phyloP scores from a whole-genome alignment of 2,888 invertebrate genomes.

The Ochropleura plecta region DNA sequence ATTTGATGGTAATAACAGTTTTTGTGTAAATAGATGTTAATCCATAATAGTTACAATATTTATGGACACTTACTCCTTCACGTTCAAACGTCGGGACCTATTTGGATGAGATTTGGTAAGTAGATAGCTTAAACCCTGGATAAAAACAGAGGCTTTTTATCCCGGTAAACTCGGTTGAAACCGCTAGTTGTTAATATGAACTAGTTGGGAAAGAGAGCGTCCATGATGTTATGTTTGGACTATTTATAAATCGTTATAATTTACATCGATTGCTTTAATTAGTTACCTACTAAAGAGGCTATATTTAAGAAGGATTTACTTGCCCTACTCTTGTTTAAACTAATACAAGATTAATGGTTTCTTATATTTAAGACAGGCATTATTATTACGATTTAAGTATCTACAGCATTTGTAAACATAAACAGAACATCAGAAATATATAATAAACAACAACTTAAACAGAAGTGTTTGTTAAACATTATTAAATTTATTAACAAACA shows the following conservation, averaged over 20 bases:
- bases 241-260: not conserved
- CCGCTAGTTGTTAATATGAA: not conserved
- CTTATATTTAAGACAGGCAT: slow-evolving; percentile 6
- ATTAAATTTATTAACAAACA: not conserved
- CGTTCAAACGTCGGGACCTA: too few relatives aligned
- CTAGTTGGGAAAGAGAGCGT: slow-evolving; percentile 15
- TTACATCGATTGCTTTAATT: slow-evolving; percentile 7
- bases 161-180: too few relatives aligned
- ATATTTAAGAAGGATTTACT: not conserved
- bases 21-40: not conserved
- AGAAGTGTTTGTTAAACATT: not conserved
- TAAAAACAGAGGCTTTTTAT: too few relatives aligned
- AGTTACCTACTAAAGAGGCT: not conserved
- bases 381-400: slow-evolving; percentile 22
- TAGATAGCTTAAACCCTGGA: too few relatives aligned
- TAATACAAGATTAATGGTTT: slow-evolving; percentile 7
- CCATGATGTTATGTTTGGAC: not conserved
- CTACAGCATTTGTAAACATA: slow-evolving; percentile 28
- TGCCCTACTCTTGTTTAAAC: slow-evolving; percentile 3
- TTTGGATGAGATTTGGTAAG: too few relatives aligned
- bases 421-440: slow-evolving; percentile 8
- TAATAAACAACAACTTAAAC: not conserved
- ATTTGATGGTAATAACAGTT: not conserved
- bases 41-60: not conserved
- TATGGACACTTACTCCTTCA: too few relatives aligned